Conservation (phyloP, 2,888 invertebrate species). For the Catocala fraxini region DNA sequence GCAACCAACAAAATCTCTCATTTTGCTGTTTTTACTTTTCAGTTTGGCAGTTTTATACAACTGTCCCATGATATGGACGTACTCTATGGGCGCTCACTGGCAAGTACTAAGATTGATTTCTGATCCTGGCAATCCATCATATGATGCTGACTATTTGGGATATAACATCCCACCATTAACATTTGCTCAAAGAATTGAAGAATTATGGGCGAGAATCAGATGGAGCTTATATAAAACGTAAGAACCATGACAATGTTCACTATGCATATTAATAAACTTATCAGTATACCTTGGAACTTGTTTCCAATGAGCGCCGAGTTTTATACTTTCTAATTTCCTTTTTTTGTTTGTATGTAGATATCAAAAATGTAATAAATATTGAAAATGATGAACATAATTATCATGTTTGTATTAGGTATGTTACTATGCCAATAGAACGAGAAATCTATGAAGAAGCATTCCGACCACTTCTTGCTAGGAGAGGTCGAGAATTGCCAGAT, state of each 20-base stretch:
- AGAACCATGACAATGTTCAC: constrained; percentile 9
- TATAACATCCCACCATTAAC: constrained; percentile 49
- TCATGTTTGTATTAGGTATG: constrained; percentile 27
- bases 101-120: constrained; percentile 56
- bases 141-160: constrained; percentile 51
- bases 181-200: constrained; percentile 49
- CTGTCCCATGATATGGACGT: constrained; percentile 63
- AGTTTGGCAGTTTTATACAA: constrained; percentile 60
- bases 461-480: constrained; percentile 48
- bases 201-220: constrained; percentile 51
- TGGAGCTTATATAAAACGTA: constrained; percentile 52
- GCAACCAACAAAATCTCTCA: no score
- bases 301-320: no score
- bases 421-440: constrained; percentile 32
- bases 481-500: constrained; percentile 52
- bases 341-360: no score
- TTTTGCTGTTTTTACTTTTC: constrained; percentile 15
- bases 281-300: no score
- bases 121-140: constrained; percentile 61
- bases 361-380: no score
- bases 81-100: constrained; percentile 63
- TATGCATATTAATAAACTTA: no score
- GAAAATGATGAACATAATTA: no score
- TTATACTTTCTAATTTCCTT: no score
- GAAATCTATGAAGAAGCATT: constrained; percentile 53